phyloP scores from a whole-genome alignment of 2,113 vertebrate genomes.

The Poeciliopsis prolifica region DNA sequence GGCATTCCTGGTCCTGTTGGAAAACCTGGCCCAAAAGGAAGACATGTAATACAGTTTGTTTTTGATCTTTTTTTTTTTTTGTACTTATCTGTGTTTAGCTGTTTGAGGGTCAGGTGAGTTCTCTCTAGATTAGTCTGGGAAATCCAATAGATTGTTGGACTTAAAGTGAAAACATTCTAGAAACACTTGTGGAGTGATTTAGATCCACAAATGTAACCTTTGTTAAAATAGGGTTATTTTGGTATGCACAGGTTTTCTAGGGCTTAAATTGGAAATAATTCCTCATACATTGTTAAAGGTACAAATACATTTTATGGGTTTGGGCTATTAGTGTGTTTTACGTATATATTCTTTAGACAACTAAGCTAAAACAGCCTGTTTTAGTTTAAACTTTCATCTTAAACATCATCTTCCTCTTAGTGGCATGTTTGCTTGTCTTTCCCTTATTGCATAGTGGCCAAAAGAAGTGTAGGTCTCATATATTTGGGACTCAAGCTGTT shows the following conservation, averaged over 20 bases:
- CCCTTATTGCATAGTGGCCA: background rate
- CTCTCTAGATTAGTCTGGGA: background rate
- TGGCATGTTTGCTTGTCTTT: background rate
- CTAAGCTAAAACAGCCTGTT: background rate
- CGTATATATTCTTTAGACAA: background rate
- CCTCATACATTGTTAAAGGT: constrained; percentile 15
- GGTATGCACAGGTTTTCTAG: background rate
- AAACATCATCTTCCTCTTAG: background rate
- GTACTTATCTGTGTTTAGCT: background rate
- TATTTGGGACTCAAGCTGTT: background rate
- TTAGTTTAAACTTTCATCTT: background rate
- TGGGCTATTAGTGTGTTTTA: background rate
- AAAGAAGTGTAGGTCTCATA: background rate
- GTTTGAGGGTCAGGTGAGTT: background rate
- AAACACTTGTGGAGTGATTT: constrained; percentile 1
- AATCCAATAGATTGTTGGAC: background rate
- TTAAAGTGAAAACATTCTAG: background rate
- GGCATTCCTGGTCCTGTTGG: constrained; percentile 87
- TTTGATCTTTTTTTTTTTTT: background rate
- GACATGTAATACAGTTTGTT: constrained; percentile 81
- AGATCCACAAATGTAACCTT: background rate
- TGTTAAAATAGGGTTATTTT: background rate
- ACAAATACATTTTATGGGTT: constrained; percentile 22
- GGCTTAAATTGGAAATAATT: constrained; percentile 5
- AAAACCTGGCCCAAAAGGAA: constrained; percentile 90